Evolutionary conservation across 2,888 invertebrate genomes (phyloP).

Genomic region (Agriotes lineatus): DNA sequence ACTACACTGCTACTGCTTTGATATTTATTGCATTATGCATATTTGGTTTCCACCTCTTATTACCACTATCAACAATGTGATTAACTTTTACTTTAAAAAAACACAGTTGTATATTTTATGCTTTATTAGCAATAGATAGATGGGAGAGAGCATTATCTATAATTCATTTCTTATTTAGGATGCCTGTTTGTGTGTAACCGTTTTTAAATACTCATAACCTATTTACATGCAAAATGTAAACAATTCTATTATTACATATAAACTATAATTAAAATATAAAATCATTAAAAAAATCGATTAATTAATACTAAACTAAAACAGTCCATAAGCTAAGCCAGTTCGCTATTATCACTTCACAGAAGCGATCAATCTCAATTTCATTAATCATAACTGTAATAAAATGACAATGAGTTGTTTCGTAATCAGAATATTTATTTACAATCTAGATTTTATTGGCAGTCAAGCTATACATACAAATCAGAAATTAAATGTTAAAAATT

Average conservation of each 20-base stretch:
- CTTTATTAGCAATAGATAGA: slow-evolving; percentile 44
- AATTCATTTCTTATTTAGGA: slow-evolving; percentile 31
- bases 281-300: slow-evolving; percentile 27
- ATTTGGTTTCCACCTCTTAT: no score
- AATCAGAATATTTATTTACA: slow-evolving; percentile 63
- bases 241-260: slow-evolving; percentile 35
- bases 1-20: no score
- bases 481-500: not conserved
- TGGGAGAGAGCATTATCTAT: slow-evolving; percentile 41
- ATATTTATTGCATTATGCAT: no score
- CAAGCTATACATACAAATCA: slow-evolving; percentile 43
- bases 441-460: slow-evolving; percentile 36
- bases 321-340: slow-evolving; percentile 39
- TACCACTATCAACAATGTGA: no score
- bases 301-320: slow-evolving; percentile 36
- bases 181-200: slow-evolving; percentile 36
- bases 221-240: slow-evolving; percentile 44
- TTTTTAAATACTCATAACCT: slow-evolving; percentile 36
- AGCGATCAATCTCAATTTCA: slow-evolving; percentile 27
- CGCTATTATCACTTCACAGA: slow-evolving; percentile 40
- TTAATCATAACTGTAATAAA: slow-evolving; percentile 33
- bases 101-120: slow-evolving; percentile 23
- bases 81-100: no score
- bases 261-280: slow-evolving; percentile 37
- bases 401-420: slow-evolving; percentile 53